A percentile compares a stretch with the other conserved stretches of the same genome.
Evolutionary conservation across 2,888 invertebrate genomes (phyloP).

Genomic region (Coenonympha glycerion): DNA sequence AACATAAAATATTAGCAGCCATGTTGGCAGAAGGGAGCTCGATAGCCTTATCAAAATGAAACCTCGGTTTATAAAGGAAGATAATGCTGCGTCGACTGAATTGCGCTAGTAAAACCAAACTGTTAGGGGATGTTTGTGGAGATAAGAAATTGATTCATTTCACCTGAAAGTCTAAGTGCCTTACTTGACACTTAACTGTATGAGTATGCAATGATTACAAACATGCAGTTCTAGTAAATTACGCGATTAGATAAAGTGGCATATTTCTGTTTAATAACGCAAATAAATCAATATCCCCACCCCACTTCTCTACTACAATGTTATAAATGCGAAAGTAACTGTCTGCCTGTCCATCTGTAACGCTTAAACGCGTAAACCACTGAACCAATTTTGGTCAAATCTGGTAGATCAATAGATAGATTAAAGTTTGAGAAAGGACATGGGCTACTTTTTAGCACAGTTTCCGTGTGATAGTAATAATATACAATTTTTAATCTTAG

Average conservation of each 20-base stretch:
- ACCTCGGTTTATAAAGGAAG: conserved; percentile 4
- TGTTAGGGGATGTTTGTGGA: background rate
- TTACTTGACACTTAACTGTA: conserved; percentile 3
- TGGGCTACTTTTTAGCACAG: no score
- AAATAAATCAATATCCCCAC: background rate
- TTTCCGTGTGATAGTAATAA: no score
- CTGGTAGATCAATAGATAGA: no score
- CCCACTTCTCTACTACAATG: no score
- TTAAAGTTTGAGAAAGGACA: no score
- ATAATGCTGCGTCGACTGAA: background rate
- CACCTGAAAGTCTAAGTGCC: background rate
- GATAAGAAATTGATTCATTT: conserved; percentile 9
- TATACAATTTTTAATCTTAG: no score
- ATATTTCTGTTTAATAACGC: background rate
- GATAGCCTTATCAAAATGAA: background rate
- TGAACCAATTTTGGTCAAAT: no score
- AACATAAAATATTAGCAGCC: background rate
- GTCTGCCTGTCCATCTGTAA: no score
- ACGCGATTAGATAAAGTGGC: background rate
- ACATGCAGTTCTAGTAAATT: background rate
- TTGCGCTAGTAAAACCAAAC: background rate
- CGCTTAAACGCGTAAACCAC: no score
- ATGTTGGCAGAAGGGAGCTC: background rate
- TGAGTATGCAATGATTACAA: conserved; percentile 1
- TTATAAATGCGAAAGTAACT: no score